Conservation (phyloP, 1,140 invertebrate genomes). For the Ips typographus region DNA sequence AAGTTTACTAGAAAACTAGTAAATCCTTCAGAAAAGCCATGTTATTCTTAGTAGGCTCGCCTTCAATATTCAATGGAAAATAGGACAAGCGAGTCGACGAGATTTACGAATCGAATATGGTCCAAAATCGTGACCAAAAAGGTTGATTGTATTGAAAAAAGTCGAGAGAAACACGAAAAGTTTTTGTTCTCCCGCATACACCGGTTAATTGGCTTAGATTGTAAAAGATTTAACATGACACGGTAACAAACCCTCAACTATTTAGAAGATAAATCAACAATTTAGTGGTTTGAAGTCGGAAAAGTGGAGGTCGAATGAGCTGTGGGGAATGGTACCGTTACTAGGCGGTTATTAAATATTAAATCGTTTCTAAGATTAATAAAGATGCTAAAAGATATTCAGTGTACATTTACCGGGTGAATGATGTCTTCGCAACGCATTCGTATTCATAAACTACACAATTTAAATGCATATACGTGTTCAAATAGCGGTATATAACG, state of each 20-base stretch:
- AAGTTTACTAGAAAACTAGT: too few relatives aligned
- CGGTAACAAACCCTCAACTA: not conserved
- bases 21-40: too few relatives aligned
- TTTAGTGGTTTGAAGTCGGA: not conserved
- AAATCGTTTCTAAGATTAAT: slow-evolving; percentile 13
- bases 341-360: not conserved
- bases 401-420: slow-evolving; percentile 1
- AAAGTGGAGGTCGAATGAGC: not conserved
- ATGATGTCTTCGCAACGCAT: slow-evolving; percentile 5
- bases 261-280: not conserved
- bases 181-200: not conserved
- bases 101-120: slow-evolving; percentile 2
- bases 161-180: not conserved
- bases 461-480: slow-evolving; percentile 9
- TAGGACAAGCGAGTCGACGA: not conserved
- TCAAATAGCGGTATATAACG: slow-evolving; percentile 9
- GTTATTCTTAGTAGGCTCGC: too few relatives aligned
- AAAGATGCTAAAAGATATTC: slow-evolving; percentile 8
- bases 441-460: slow-evolving; percentile 12
- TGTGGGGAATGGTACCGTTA: not conserved
- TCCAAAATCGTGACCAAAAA: slow-evolving; percentile 1
- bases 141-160: not conserved
- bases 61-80: too few relatives aligned
- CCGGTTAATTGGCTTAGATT: slow-evolving; percentile 3
- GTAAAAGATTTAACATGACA: not conserved